Base-by-base conservation (phyloP, 2,113 vertebrate genomes). In the Porphyrio hochstetteri region DNA sequence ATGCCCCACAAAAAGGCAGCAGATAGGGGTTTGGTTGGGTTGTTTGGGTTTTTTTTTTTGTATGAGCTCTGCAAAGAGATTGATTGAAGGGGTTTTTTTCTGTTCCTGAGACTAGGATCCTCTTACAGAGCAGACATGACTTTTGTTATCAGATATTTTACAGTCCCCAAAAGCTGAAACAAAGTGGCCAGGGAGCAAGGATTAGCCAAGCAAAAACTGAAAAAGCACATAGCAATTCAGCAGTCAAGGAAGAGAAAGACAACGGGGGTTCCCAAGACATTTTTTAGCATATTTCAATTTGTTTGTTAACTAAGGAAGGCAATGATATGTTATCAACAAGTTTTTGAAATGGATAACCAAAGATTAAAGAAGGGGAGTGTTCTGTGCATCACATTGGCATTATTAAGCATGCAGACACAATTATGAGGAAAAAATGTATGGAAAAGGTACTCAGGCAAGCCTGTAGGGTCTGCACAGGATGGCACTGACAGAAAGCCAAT, bases 361-460 rank as follows among this genome's bases (percentile, higher is more conserved):
- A 77, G 68, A 27, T 33, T 64, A 59, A 46, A 78, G 27, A 5
- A 36, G 28, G 31, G 24, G 36, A 10, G 16, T 33, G 18, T 69
- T 75, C 21, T 55, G 14, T 75, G 42, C 24, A 10, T 72, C 42
- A 52, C 21, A 38, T 15, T 24, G n/a, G 15, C 27, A 19, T 65
- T 63, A 20, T 31, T 78, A 69, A 50, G 17, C 25, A 35, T 12
- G 7, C 19, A 88, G 50, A 48, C 27, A 74, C 2, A 46, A 36
- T 10, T 67, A 8, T 36, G 21, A 46, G 16, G 21, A 42, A 42
- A 48, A 71, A 71, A 36, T 0, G 0, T 35, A 78, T 0, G 1
- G 36, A 52, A 53, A 3, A 52, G 9, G 12, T 20, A 42, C 27
- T 23, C 4, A 33, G 35, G 31, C 19, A 72, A 71, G 53, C 8